These are phyloP conservation scores for Dromas ardeola DNA, from an alignment of 2,113 vertebrate species.

Conservation along the genomic window DNA sequence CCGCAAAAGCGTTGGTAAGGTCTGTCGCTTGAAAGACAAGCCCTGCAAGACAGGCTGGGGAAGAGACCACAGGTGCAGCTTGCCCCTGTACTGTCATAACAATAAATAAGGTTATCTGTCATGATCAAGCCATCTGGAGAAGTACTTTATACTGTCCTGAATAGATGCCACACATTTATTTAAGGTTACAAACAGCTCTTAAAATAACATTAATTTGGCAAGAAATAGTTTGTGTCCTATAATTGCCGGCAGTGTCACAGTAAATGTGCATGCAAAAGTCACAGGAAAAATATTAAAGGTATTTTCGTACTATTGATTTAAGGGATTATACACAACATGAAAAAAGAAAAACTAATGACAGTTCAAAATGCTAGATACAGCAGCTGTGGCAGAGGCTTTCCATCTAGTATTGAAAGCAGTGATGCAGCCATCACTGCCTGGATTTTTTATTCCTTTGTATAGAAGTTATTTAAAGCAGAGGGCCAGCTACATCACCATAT, in stretches of 20 bases:
- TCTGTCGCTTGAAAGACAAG: neutral
- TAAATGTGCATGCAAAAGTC: neutral
- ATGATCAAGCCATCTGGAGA: conserved; percentile 46
- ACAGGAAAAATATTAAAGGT: neutral
- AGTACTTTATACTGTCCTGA: neutral
- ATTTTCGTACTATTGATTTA: neutral
- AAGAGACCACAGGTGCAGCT: conserved; percentile 47
- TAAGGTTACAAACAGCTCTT: neutral
- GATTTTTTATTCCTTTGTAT: neutral
- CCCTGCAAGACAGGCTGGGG: neutral
- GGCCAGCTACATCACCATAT: neutral
- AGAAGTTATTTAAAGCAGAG: neutral
- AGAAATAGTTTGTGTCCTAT: neutral
- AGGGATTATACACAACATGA: neutral
- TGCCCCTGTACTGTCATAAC: conserved; percentile 32
- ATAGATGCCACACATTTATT: neutral
- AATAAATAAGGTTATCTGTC: conserved; percentile 65
- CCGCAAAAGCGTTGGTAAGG: neutral
- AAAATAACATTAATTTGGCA: neutral
- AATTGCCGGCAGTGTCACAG: neutral
- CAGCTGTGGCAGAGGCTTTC: neutral
- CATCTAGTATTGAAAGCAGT: neutral
- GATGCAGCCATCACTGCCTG: neutral
- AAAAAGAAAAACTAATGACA: neutral
- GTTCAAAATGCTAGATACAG: neutral